Evolutionary conservation across 2,888 invertebrate species (phyloP), one percentile per base, ranked within the genome.

Genomic region (Euclidia mi): DNA sequence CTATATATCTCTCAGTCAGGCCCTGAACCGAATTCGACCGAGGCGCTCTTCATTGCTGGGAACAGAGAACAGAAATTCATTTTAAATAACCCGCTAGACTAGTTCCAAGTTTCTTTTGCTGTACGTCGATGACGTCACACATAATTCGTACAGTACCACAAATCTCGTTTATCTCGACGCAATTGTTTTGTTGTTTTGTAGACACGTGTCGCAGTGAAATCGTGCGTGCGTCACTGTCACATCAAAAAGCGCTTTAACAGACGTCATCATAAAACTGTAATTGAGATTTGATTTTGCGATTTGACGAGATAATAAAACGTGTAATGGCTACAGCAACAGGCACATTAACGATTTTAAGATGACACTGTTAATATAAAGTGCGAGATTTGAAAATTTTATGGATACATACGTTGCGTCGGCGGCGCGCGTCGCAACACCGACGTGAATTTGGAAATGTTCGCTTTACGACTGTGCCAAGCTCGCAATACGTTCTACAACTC

Each of bases 311-410:
- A 76, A 61, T 85, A 76, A 83, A 85, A 75, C 70, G 72, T 58
- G 71, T 67, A 70, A 84, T 71, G 68, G 72, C 67, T 56, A 50
- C 69, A 69, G 68, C 71, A 81, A 81, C 67, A 69, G 59, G 49
- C 49, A 64, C 65, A 76, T 79, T 76, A 79, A 80, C 56, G 60
- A 50, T 58, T 52, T 53, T 60, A 58, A 62, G 80, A 81, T 79
- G 74, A 67, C 68, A 73, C 63, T 66, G 71, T 79, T 80, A 75
- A 81, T 81, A 78, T 77, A 70, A 79, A 82, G 69, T 65, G 67
- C 34, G 76, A 80, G 76, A 83, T 86, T 84, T 80, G 71, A 74
- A 75, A 76, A 75, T 85, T 84, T 84, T 82, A 84, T 82, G 73
- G 17, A 37, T 68, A 72, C 60, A 71, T 63, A 64, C 70, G 73